phyloP scores from a whole-genome alignment of 2,888 invertebrate species.

The Nemoura dubitans region DNA sequence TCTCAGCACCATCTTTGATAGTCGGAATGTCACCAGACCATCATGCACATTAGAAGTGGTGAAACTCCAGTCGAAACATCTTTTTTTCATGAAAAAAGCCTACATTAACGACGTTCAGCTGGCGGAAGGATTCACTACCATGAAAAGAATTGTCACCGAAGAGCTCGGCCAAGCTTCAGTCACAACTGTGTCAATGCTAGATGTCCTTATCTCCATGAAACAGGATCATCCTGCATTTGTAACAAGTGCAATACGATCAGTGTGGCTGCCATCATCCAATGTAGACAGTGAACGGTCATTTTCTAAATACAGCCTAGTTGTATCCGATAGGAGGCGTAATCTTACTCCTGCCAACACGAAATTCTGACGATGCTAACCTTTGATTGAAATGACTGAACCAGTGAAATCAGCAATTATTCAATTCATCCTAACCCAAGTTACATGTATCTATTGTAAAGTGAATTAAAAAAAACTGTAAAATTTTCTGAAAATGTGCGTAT shows the following conservation, averaged over 20 bases:
- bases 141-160: neutral
- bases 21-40: neutral
- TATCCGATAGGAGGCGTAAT: neutral
- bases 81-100: neutral
- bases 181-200: neutral
- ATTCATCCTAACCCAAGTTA: no score
- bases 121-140: neutral
- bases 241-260: neutral
- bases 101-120: neutral
- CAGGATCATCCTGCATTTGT: neutral
- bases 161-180: neutral
- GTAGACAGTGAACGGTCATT: conserved; percentile 21
- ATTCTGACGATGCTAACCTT: neutral
- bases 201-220: neutral
- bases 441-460: no score
- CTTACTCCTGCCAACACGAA: neutral
- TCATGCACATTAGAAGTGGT: neutral
- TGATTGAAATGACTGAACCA: neutral
- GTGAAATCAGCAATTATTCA: no score
- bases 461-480: no score
- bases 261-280: neutral
- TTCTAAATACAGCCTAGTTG: neutral
- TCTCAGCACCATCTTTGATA: conserved; percentile 15
- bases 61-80: neutral
- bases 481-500: no score